Conservation (phyloP, 1,140 invertebrate genomes). For the Dinothrombium tinctorium region DNA sequence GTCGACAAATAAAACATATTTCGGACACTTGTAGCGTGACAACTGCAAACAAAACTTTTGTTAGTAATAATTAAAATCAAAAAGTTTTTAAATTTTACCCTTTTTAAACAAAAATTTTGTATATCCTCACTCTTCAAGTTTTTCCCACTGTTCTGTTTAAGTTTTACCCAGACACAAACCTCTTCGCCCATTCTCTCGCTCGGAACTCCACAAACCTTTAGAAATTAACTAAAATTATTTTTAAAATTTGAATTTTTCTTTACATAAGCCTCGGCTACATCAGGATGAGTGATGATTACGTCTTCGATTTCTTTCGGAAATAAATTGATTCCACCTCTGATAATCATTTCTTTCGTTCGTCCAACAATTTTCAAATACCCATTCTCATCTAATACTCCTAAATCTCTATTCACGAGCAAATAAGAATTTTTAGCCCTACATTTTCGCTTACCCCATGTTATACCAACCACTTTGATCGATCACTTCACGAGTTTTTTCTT, state of each 20-base stretch:
- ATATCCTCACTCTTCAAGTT: not conserved
- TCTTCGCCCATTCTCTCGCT: not conserved
- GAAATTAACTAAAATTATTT: not conserved
- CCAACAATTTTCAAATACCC: conserved; percentile 58
- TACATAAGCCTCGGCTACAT: conserved; percentile 39
- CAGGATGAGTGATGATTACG: conserved; percentile 34
- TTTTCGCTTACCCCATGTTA: too few species aligned
- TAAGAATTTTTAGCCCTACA: too few species aligned
- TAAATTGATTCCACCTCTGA: conserved; percentile 14
- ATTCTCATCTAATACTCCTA: conserved; percentile 41
- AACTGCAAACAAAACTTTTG: not conserved
- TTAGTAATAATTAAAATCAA: not conserved
- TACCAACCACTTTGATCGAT: too few species aligned
- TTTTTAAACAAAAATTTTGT: not conserved
- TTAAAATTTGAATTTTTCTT: conserved; percentile 11
- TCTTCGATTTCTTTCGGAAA: conserved; percentile 15
- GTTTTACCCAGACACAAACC: not conserved
- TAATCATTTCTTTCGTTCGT: conserved; percentile 25
- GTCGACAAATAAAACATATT: not conserved
- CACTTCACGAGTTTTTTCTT: too few species aligned
- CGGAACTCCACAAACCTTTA: too few species aligned
- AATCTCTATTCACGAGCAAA: conserved; percentile 33
- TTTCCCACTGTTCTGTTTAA: not conserved
- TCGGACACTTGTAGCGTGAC: not conserved
- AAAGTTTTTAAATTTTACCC: not conserved